phyloP scores from a whole-genome alignment of 1,140 invertebrate genomes.

The Drosophila santomea region DNA sequence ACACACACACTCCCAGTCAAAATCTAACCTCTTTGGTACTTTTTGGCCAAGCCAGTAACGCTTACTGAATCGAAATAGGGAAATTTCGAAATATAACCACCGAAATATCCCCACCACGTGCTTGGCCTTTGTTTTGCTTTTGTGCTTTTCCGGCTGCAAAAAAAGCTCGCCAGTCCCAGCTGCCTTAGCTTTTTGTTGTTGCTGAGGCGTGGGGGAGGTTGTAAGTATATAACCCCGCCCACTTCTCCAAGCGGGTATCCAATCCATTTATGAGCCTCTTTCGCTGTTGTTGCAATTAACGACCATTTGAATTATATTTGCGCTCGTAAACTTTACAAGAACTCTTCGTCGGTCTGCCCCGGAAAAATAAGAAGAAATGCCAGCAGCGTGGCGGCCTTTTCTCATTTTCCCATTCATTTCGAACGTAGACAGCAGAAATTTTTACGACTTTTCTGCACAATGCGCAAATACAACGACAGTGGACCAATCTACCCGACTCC shows the following conservation, averaged over 20 bases:
- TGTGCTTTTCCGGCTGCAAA: slow-evolving; percentile 58
- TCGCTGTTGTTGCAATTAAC: slow-evolving; percentile 82
- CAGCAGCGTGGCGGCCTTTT: slow-evolving; percentile 16
- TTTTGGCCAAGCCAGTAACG: slow-evolving; percentile 37
- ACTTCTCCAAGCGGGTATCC: slow-evolving; percentile 50
- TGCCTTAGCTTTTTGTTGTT: slow-evolving; percentile 29
- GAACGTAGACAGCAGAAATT: slow-evolving; percentile 79
- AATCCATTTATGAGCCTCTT: slow-evolving; percentile 79
- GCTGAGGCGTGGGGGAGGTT: not conserved
- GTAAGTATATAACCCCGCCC: slow-evolving; percentile 60
- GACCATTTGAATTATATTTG: slow-evolving; percentile 84
- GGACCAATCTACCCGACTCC: slow-evolving; percentile 48
- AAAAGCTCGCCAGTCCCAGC: slow-evolving; percentile 37
- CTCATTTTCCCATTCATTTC: slow-evolving; percentile 59
- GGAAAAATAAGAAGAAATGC: not conserved
- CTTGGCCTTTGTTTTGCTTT: slow-evolving; percentile 47
- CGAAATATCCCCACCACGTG: slow-evolving; percentile 65
- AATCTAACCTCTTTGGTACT: slow-evolving; percentile 43
- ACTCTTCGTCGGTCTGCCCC: slow-evolving; percentile 28
- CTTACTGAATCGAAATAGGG: slow-evolving; percentile 32
- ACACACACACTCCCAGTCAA: slow-evolving; percentile 5
- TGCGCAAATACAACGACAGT: slow-evolving; percentile 79
- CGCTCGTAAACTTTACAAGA: slow-evolving; percentile 84
- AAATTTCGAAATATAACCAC: slow-evolving; percentile 48
- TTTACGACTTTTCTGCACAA: slow-evolving; percentile 82